Conservation (phyloP, 2,888 invertebrate genomes). For the Eupithecia insigniata region DNA sequence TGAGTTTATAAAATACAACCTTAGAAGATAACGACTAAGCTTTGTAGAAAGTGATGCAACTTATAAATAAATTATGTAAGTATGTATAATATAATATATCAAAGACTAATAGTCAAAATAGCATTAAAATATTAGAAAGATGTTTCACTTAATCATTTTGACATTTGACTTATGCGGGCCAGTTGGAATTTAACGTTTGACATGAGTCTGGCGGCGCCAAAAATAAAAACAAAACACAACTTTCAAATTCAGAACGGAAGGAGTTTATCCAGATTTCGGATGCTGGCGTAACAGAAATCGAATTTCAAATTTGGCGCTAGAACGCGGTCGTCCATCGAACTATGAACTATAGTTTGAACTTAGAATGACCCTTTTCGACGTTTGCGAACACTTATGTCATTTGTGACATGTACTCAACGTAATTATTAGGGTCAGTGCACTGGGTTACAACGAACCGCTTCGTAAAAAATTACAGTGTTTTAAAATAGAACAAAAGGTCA, state of each 20-base stretch:
- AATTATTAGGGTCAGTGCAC: constrained; percentile 26
- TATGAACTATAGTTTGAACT: constrained; percentile 51
- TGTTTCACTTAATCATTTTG: constrained; percentile 16
- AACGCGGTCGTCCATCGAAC: constrained; percentile 56
- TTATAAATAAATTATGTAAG: not conserved
- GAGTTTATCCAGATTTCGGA: constrained; percentile 28
- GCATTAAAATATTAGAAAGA: constrained; percentile 16
- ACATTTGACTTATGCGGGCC: constrained; percentile 26
- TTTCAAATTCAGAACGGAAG: constrained; percentile 36
- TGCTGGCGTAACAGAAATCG: constrained; percentile 43
- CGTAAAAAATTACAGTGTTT: not conserved
- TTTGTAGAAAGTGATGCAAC: constrained; percentile 3
- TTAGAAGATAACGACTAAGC: not conserved
- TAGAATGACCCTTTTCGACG: constrained; percentile 41
- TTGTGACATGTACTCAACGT: constrained; percentile 16
- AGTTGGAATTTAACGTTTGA: constrained; percentile 20
- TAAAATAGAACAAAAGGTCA: not conserved
- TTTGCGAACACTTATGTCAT: constrained; percentile 49
- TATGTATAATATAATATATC: too few relatives aligned
- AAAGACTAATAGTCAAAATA: constrained; percentile 1
- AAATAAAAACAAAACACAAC: constrained; percentile 24
- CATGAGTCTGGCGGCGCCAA: constrained; percentile 26
- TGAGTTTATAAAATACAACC: not conserved
- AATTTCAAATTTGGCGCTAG: constrained; percentile 66
- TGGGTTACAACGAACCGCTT: not conserved